These are phyloP conservation scores for Rousettus madagascariensis DNA, from an alignment of 2,797 vertebrate genomes.

Conservation along the genomic window DNA sequence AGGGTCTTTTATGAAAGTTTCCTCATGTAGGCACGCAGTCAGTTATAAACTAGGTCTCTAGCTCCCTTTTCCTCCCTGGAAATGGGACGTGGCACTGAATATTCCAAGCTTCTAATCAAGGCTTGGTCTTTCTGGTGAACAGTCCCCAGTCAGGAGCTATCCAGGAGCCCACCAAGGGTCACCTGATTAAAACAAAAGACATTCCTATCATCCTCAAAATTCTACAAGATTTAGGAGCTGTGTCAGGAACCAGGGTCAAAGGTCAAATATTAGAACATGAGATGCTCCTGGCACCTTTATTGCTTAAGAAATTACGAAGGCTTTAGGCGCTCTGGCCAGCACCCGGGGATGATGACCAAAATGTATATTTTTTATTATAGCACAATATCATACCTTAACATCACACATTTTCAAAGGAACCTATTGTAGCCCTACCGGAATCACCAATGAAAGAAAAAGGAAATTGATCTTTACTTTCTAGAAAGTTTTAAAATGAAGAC, in stretches of 20 bases:
- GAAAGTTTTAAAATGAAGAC: slow-evolving; percentile 58
- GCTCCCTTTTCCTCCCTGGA: background rate
- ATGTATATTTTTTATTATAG: background rate
- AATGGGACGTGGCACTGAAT: background rate
- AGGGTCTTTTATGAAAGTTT: background rate
- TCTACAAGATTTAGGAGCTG: background rate
- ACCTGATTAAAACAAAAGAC: background rate
- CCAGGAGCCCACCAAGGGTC: background rate
- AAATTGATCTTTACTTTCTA: background rate
- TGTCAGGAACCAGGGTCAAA: background rate
- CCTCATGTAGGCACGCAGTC: background rate
- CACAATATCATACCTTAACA: background rate
- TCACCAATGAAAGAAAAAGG: slow-evolving; percentile 26
- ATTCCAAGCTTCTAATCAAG: background rate
- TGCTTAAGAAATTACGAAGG: background rate
- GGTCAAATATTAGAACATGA: background rate
- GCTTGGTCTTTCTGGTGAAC: background rate
- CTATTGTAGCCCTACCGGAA: background rate
- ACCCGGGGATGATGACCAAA: background rate
- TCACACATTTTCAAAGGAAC: background rate
- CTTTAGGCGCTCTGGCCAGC: background rate
- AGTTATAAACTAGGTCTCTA: background rate
- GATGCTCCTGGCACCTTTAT: background rate
- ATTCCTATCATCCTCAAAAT: background rate
- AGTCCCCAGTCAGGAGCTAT: background rate